Evolutionary conservation across 2,888 invertebrate species (phyloP).

Genomic region (Mylabris sibirica): DNA sequence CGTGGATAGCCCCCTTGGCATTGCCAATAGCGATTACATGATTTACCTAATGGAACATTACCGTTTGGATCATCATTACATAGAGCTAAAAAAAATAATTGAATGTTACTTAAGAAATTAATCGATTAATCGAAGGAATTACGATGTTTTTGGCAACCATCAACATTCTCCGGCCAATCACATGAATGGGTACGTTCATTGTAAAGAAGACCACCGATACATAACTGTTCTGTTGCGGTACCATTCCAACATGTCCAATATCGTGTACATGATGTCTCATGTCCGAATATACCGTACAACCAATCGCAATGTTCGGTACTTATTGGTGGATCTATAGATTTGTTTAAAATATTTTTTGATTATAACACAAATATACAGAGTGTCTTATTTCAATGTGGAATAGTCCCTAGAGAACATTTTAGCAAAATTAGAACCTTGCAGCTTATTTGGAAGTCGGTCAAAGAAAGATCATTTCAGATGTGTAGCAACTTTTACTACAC

Average conservation of each 20-base stretch:
- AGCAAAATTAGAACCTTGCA: too few relatives aligned
- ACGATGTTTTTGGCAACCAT: slow-evolving; percentile 94
- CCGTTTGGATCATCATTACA: slow-evolving; percentile 92
- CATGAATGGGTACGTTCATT: slow-evolving; percentile 91
- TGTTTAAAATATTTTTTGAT: too few relatives aligned
- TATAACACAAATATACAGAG: too few relatives aligned
- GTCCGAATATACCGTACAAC: slow-evolving; percentile 92
- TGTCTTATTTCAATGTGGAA: too few relatives aligned
- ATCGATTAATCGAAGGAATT: slow-evolving; percentile 61
- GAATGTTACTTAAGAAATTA: too few relatives aligned
- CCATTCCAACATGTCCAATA: slow-evolving; percentile 98
- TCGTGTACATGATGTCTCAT: slow-evolving; percentile 90
- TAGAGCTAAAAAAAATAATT: slow-evolving; percentile 73
- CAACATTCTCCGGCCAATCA: slow-evolving; percentile 94
- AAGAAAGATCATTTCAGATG: too few relatives aligned
- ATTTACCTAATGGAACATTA: slow-evolving; percentile 89
- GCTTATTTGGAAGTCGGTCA: too few relatives aligned
- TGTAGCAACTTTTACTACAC: too few relatives aligned
- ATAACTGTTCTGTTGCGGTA: slow-evolving; percentile 89
- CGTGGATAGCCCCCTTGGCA: slow-evolving; percentile 94
- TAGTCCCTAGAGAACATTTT: too few relatives aligned
- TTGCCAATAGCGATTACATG: slow-evolving; percentile 94
- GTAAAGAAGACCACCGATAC: slow-evolving; percentile 89
- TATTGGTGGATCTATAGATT: slow-evolving; percentile 87
- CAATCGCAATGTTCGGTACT: slow-evolving; percentile 89